phyloP scores from a whole-genome alignment of 2,888 invertebrate species.

The Lordiphosa fenestrarum region DNA sequence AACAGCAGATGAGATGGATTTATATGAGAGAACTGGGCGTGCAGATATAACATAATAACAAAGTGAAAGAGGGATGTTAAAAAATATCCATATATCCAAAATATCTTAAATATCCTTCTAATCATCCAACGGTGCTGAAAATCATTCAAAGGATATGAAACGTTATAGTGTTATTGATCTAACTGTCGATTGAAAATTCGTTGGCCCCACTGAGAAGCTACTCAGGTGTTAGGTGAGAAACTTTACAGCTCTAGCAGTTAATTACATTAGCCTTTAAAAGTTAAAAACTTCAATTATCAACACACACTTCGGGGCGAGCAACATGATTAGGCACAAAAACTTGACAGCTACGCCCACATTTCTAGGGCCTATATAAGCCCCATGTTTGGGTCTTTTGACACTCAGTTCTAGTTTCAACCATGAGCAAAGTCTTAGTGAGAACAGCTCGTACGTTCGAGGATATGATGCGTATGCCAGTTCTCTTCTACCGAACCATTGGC shows the following conservation, averaged over 20 bases:
- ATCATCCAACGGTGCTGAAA: no score
- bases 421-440: conserved; percentile 22
- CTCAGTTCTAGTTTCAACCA: conserved; percentile 24
- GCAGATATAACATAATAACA: no score
- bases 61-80: no score
- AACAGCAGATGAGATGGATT: no score
- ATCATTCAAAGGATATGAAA: no score
- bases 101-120: no score
- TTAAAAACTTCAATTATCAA: conserved; percentile 61
- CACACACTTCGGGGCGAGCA: conserved; percentile 49
- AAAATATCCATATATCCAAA: no score
- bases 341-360: conserved; percentile 42
- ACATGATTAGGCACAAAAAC: conserved; percentile 58
- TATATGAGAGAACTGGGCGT: no score
- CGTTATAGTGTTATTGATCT: no score
- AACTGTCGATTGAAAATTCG: not conserved
- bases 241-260: conserved; percentile 42
- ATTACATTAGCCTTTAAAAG: conserved; percentile 41
- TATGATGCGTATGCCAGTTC: conserved; percentile 60
- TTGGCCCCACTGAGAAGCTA: conserved; percentile 14
- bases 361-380: conserved; percentile 22
- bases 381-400: not conserved
- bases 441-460: conserved; percentile 44
- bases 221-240: conserved; percentile 28
- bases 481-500: conserved; percentile 66